Evolutionary conservation across 2,797 vertebrate genomes (phyloP), one percentile per base, ranked within the genome.

Genomic region (Vespertilio murinus): DNA sequence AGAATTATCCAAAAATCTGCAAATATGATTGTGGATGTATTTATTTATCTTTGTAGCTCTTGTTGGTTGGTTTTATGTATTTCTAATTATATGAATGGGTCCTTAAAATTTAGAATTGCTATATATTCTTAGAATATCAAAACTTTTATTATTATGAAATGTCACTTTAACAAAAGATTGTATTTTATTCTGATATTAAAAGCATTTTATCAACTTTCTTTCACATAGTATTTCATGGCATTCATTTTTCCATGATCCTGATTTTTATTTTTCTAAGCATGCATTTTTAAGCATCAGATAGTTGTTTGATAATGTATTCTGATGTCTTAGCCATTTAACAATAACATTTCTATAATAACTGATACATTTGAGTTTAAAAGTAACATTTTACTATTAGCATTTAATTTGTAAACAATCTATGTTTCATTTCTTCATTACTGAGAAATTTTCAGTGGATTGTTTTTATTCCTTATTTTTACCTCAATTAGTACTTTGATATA

Each of bases 1-100:
- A 90, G 14, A 81, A 83, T 64, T 91, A 64, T 59, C 86, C 85
- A 42, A 90, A 92, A 96, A 77, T 70, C 1, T 5, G 25, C 35
- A 71, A 65, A 38, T 59, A 73, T n/a, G 1, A 52, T 11, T 77
- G 6, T 47, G 3, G 3, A 45, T 61, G n/a, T 52, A 49, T 74
- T 45, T 91, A 52, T 35, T 78, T 92, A 59, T 85, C 9, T 17
- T 74, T 79, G 6, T 14, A 84, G 14, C 8, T 65, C 5, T 61
- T 74, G 3, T 91, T 59, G 64, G 25, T 86, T 79, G 64, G 25
- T 86, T 79, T 70, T 6, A 71, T 25, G 42, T 74, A 56, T 64
- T 85, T 70, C 2, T 88, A 87, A 17, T 77, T 54, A 40, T 70
- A 10, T 59, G 42, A 90, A 70, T 74, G 3, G 28, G 3, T 40